Conservation (phyloP, 2,888 invertebrate species). For the Norana najaformis region DNA sequence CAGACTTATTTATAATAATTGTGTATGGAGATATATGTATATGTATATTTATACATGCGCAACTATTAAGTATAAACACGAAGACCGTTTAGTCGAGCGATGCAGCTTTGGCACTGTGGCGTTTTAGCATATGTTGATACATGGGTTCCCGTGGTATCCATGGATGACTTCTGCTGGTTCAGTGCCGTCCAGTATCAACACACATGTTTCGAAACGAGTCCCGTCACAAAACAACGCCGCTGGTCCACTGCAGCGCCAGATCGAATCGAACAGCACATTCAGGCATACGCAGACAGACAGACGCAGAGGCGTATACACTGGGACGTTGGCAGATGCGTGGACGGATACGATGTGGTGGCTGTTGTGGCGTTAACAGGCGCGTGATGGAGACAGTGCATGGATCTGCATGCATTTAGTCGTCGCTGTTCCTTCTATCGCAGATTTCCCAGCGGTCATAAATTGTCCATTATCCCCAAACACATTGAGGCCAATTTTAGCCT, state of each 20-base stretch:
- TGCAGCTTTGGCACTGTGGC: not conserved
- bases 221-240: not conserved
- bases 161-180: not conserved
- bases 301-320: not conserved
- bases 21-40: too few relatives aligned
- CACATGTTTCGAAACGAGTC: not conserved
- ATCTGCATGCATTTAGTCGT: not conserved
- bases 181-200: not conserved
- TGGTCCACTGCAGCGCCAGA: not conserved
- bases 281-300: not conserved
- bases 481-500: slow-evolving; percentile 6
- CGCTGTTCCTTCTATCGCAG: not conserved
- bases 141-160: not conserved
- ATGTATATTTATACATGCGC: not conserved
- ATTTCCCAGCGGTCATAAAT: slow-evolving; percentile 5
- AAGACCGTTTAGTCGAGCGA: not conserved
- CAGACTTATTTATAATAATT: too few relatives aligned
- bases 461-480: slow-evolving; percentile 5
- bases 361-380: too few relatives aligned
- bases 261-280: not conserved
- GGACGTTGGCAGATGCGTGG: not conserved
- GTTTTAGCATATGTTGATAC: not conserved
- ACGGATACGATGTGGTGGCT: too few relatives aligned
- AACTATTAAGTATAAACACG: not conserved
- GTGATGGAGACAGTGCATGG: not conserved